Base-by-base conservation (phyloP, 2,888 invertebrate species). In the Phyto melanocephala region DNA sequence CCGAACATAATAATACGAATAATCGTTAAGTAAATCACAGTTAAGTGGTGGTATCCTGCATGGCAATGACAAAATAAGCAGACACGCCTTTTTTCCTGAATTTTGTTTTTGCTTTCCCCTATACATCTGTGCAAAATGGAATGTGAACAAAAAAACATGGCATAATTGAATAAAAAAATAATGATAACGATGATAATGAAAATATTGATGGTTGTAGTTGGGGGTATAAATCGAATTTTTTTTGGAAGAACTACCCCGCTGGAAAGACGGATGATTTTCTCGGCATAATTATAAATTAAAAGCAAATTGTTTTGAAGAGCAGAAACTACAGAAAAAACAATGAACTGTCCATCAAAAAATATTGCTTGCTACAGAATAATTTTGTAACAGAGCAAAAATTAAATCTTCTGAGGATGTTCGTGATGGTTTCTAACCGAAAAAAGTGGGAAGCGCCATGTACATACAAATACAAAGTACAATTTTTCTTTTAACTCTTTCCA, bases 41-140 rank as follows among this genome's bases (percentile, higher is more conserved):
- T 79, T 82, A 82, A 82, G 78, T 82, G 75, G 65, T 58, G 82
- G 70, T 75, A 71, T 75, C 79, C 79, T 70, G 75, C 67, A 75
- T 60, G 58, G 67, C 75, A 80, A 65, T 35, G 28, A 6, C 42
- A 37, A 76, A 80, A 65, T 37, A 50, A 75, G 58, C 60, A 68
- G 77, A 72, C 81, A 81, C 81, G 81, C 81, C 81, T 72, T 54
- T 62, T 45, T 35, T 28, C 3, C 28, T 28, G 28, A 28, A 28
- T 28, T 52, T 28, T 24, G 24, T 52, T 52, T n/a, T 28, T 2
- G 1, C 0, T 13, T n/a, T 11, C 81, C 81, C 81, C 62, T 72
- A 77, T 68, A 72, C 77, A 77, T 77, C 72, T 81, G 81, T 72
- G 52, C 67, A 60, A 72, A 60, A 47, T 72, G 17, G 17, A 17